These are phyloP conservation scores for Macrocentrus cingulum DNA, from an alignment of 1,140 invertebrate species.

Conservation along the genomic window DNA sequence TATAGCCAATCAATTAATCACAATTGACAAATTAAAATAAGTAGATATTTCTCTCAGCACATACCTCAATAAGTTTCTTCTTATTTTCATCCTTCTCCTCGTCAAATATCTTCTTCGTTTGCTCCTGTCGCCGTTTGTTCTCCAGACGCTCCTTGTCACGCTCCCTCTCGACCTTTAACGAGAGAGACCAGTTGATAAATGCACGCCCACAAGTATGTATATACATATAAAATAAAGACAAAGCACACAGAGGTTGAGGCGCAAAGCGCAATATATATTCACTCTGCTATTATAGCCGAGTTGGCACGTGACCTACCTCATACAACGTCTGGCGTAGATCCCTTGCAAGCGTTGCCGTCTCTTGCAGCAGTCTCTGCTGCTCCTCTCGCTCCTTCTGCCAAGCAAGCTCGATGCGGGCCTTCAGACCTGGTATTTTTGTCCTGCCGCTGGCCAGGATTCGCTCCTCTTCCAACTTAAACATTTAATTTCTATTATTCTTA, in stretches of 20 bases:
- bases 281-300: neutral
- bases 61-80: constrained; percentile 73
- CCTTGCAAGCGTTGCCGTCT: constrained; percentile 86
- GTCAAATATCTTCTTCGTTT: constrained; percentile 79
- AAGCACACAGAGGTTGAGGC: constrained; percentile 3
- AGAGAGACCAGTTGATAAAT: constrained; percentile 31
- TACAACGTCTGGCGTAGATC: constrained; percentile 85
- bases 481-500: neutral
- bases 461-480: constrained; percentile 77
- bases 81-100: constrained; percentile 88
- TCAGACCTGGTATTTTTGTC: constrained; percentile 80
- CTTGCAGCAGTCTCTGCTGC: constrained; percentile 84
- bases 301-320: constrained; percentile 62
- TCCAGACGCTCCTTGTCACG: constrained; percentile 86
- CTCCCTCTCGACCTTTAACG: constrained; percentile 75
- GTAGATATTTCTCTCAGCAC: neutral
- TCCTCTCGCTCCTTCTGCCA: constrained; percentile 96
- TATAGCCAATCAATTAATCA: neutral
- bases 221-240: constrained; percentile 9
- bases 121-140: constrained; percentile 80
- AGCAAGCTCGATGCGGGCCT: constrained; percentile 87
- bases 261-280: neutral
- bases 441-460: constrained; percentile 75
- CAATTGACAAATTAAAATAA: neutral
- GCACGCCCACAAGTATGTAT: constrained; percentile 10